A percentile compares a stretch with the other conserved stretches of the same genome.
Evolutionary conservation across 2,797 vertebrate species (phyloP).

Genomic region (Etheostoma nigrum): DNA sequence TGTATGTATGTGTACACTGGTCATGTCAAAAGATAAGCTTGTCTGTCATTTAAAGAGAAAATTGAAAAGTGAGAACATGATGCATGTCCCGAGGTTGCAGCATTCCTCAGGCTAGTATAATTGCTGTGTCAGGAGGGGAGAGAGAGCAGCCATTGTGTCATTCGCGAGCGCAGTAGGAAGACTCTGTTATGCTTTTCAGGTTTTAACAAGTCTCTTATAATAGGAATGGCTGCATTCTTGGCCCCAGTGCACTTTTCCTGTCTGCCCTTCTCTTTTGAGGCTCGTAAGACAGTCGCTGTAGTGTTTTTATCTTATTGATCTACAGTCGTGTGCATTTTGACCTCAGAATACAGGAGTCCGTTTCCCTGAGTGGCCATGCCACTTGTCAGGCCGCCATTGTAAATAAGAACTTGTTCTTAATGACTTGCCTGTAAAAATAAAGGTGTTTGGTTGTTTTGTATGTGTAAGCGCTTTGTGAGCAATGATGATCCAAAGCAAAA

Average conservation of each 20-base stretch:
- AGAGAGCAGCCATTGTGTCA: slow-evolving; percentile 53
- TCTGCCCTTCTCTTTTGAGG: slow-evolving; percentile 30
- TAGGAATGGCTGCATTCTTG: slow-evolving; percentile 64
- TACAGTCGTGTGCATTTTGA: slow-evolving; percentile 16
- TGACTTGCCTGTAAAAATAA: too few species aligned
- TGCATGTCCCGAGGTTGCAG: slow-evolving; percentile 26
- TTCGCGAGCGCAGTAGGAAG: slow-evolving; percentile 58
- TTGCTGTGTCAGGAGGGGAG: slow-evolving; percentile 53
- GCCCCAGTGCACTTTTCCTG: slow-evolving; percentile 36
- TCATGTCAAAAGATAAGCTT: slow-evolving; percentile 6
- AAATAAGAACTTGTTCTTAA: too few species aligned
- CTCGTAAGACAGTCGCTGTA: slow-evolving; percentile 18
- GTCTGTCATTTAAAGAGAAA: slow-evolving; percentile 6
- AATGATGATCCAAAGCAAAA: too few species aligned
- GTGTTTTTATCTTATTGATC: slow-evolving; percentile 1
- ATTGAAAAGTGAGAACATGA: slow-evolving; percentile 17
- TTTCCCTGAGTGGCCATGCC: too few species aligned
- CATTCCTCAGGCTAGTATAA: slow-evolving; percentile 65
- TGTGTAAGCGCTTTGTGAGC: too few species aligned
- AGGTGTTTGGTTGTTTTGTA: too few species aligned
- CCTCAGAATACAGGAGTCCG: slow-evolving; percentile 42
- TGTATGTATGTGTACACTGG: too few species aligned
- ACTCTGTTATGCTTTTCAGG: slow-evolving; percentile 66
- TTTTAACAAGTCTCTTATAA: slow-evolving; percentile 78
- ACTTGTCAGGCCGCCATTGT: too few species aligned